Evolutionary conservation across 2,888 invertebrate species (phyloP), one percentile per base, ranked within the genome.

Genomic region (Chironomus riparius): DNA sequence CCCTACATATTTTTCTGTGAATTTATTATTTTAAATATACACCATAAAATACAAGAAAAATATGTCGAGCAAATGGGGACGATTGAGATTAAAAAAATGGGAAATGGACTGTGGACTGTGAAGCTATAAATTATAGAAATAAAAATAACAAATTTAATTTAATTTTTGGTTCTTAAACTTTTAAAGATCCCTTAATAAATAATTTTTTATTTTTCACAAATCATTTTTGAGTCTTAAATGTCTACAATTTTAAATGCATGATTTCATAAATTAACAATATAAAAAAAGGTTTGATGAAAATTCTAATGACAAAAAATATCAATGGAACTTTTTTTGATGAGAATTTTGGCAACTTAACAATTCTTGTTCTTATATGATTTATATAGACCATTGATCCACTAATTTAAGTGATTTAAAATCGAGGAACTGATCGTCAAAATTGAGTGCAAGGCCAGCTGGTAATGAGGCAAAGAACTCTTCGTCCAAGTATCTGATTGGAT

Each of bases 391-490:
- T 22, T 74, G 74, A 3, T 74, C 74, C 2, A 61, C 38, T 7
- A 74, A 68, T 47, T 74, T 24, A 2, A 74, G 68, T n/a, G 74
- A 74, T 18, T 68, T 74, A 13, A 74, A 68, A 15, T 74, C 74
- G 5, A 74, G 48, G 24, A 13, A 18, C 5, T 68, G 47, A 15
- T 74, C 74, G 22, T 74, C 74, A 21, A 74, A 74, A 7, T 65
- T 68, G 10, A 74, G 68, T 21, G 21, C 24, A 74, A 74, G 74
- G 18, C 74, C 74, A 3, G 47, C 15, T 68, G 74, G 74, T 38
- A 74, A 47, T 21, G 68, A 68, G 65, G 74, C 74, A 62, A 74
- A 74, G 68, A 74, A 74, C 15, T 74, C 74, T 47, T 74, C 74
- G 7, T 15, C 21, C 10, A 74, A 68, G 4, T 22, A 13, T 74